phyloP scores from a whole-genome alignment of 2,888 invertebrate species.

The Hedychridium roseum region DNA sequence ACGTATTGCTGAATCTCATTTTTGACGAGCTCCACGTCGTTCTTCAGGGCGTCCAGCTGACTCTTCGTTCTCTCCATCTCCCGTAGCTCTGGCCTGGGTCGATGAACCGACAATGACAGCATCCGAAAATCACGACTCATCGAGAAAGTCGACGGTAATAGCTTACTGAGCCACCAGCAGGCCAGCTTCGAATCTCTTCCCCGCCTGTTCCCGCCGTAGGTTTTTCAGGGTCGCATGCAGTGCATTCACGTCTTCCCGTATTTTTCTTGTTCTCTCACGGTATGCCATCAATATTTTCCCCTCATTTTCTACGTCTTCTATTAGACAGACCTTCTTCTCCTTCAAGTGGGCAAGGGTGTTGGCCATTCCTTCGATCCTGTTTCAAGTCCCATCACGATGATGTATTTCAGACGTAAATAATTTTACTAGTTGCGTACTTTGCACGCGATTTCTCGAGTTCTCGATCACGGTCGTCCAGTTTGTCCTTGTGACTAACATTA shows the following conservation, averaged over 20 bases:
- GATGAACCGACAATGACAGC: slow-evolving; percentile 15
- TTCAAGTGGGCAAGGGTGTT: slow-evolving; percentile 38
- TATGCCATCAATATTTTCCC: slow-evolving; percentile 15
- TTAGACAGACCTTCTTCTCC: slow-evolving; percentile 35
- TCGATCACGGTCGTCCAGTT: slow-evolving; percentile 41
- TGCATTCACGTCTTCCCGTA: slow-evolving; percentile 26
- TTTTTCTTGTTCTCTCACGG: slow-evolving; percentile 10
- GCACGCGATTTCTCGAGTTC: slow-evolving; percentile 40
- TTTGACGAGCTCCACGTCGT: slow-evolving; percentile 22
- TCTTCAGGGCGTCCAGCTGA: slow-evolving; percentile 23
- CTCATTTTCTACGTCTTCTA: slow-evolving; percentile 29
- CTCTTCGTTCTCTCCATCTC: slow-evolving; percentile 40
- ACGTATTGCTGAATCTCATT: slow-evolving; percentile 15
- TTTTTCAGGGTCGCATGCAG: slow-evolving; percentile 20
- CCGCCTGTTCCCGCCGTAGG: slow-evolving; percentile 22
- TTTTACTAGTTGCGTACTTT: slow-evolving; percentile 26
- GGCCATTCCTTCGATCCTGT: slow-evolving; percentile 31
- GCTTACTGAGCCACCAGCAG: slow-evolving; percentile 40
- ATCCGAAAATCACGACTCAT: slow-evolving; percentile 12
- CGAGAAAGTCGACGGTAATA: slow-evolving; percentile 7
- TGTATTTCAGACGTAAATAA: neutral
- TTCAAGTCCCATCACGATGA: neutral
- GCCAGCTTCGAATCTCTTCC: slow-evolving; percentile 36
- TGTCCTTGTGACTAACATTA: slow-evolving; percentile 34
- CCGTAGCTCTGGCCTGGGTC: slow-evolving; percentile 26